phyloP scores from a whole-genome alignment of 2,113 vertebrate genomes.

The Clarias macrocephalus region DNA sequence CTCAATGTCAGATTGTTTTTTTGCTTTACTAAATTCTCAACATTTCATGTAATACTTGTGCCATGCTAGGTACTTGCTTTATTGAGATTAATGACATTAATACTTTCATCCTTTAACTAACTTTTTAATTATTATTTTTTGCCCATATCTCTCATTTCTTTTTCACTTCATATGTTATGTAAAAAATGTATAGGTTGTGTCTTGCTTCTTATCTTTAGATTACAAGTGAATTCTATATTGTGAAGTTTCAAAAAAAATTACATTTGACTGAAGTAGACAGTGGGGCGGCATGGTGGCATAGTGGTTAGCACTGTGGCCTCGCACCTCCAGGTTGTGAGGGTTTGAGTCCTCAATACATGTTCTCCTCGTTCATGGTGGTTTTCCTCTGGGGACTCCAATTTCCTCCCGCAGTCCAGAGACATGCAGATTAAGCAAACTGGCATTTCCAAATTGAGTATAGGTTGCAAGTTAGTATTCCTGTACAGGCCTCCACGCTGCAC shows the following conservation, averaged over 20 bases:
- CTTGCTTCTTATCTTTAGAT: neutral
- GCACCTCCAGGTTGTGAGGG: neutral
- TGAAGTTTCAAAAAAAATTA: neutral
- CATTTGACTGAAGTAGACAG: neutral
- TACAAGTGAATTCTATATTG: neutral
- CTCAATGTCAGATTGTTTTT: conserved; percentile 11
- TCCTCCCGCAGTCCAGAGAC: too few relatives aligned
- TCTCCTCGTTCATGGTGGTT: too few relatives aligned
- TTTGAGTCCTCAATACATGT: too few relatives aligned
- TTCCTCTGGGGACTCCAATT: too few relatives aligned
- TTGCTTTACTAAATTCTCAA: neutral
- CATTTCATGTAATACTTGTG: neutral
- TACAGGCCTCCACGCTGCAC: too few relatives aligned
- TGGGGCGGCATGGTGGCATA: neutral
- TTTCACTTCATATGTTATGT: neutral
- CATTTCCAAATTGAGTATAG: too few relatives aligned
- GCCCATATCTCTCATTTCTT: neutral
- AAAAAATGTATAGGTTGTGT: neutral
- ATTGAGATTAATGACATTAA: neutral
- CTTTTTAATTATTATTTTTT: neutral
- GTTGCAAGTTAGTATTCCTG: too few relatives aligned
- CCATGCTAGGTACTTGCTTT: neutral
- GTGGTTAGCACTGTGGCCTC: neutral
- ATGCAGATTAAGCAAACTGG: too few relatives aligned
- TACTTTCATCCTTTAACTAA: neutral